Percentiles rank a stretch among this genome's conserved stretches.
Conservation (phyloP, 2,797 vertebrate species). For the Diglossa cyanea region DNA sequence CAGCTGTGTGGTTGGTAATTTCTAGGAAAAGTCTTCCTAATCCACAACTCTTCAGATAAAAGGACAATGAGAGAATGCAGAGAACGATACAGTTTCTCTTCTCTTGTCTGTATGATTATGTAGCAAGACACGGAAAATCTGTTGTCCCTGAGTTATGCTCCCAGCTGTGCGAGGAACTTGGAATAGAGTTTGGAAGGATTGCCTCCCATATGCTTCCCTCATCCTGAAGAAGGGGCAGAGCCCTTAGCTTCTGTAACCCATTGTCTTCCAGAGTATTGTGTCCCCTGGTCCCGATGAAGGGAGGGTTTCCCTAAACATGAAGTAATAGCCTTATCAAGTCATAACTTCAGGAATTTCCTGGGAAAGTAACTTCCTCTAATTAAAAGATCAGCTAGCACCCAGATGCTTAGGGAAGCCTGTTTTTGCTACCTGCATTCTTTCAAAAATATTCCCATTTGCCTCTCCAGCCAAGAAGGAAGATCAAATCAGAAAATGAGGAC, state of each 20-base stretch:
- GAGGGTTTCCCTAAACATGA: not conserved
- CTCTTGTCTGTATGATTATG: not conserved
- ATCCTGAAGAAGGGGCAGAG: not conserved
- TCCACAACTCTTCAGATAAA: not conserved
- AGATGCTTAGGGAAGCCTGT: not conserved
- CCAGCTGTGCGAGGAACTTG: not conserved
- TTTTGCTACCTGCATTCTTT: not conserved
- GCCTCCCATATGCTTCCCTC: not conserved
- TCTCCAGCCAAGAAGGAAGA: not conserved
- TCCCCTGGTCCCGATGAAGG: not conserved
- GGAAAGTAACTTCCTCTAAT: not conserved
- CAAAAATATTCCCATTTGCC: not conserved
- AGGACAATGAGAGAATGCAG: not conserved
- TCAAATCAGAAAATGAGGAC: not conserved
- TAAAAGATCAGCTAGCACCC: not conserved
- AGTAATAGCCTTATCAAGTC: not conserved
- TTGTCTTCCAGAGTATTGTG: not conserved
- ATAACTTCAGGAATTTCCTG: not conserved
- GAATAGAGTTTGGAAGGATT: not conserved
- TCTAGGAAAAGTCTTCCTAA: not conserved
- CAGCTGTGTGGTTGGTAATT: not conserved
- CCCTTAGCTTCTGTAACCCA: not conserved
- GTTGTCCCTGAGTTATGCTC: not conserved
- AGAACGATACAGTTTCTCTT: not conserved
- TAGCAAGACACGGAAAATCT: not conserved